Conservation (phyloP, 1,140 invertebrate genomes). For the Bombus terrestris region DNA sequence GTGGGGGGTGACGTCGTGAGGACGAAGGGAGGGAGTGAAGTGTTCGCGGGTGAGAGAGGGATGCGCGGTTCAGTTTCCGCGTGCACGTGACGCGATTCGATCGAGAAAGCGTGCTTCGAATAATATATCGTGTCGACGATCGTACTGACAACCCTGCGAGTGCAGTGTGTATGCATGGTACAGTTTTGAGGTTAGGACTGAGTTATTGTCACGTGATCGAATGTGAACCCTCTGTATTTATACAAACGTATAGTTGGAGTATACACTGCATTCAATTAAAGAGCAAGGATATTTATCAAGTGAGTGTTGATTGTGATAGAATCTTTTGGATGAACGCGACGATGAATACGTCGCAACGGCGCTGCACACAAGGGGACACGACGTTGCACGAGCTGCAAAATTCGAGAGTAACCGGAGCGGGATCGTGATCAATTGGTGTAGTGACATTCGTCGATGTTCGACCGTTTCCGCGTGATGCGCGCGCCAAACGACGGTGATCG, state of each 20-base stretch:
- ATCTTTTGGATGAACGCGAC: background rate
- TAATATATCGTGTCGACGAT: background rate
- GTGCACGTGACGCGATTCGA: constrained; percentile 67
- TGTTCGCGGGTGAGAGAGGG: constrained; percentile 44
- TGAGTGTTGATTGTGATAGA: background rate
- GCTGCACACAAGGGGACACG: background rate
- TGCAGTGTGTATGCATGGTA: background rate
- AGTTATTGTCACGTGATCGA: constrained; percentile 9
- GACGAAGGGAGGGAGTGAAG: constrained; percentile 54
- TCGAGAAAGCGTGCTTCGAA: constrained; percentile 31
- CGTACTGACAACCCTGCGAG: background rate
- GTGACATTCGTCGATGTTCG: constrained; percentile 11
- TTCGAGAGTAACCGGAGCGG: background rate
- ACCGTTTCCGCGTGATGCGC: constrained; percentile 14
- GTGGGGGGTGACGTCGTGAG: constrained; percentile 39
- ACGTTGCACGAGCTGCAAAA: background rate
- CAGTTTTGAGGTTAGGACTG: background rate
- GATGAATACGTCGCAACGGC: background rate
- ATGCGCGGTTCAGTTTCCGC: constrained; percentile 61
- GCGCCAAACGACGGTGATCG: constrained; percentile 17
- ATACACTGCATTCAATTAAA: background rate
- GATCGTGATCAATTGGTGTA: constrained; percentile 19
- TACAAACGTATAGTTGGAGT: background rate
- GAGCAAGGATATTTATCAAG: background rate
- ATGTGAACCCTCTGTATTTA: constrained; percentile 6